These are phyloP conservation scores for Tiliqua scincoides DNA, from an alignment of 2,113 vertebrate species.

Conservation along the genomic window DNA sequence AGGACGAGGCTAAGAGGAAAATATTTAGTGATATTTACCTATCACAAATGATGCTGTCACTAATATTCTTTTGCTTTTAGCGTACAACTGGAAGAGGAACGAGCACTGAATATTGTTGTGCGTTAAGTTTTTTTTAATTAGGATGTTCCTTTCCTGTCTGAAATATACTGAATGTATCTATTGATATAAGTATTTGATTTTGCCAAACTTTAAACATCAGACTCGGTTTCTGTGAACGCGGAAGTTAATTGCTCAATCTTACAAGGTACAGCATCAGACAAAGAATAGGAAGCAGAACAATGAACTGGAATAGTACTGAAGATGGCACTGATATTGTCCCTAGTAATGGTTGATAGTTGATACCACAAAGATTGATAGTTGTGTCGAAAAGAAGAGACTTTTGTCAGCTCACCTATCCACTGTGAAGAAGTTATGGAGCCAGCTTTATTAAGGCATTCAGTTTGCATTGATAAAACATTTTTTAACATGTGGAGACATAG, in stretches of 20 bases:
- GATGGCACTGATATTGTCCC: not conserved
- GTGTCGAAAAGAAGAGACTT: not conserved
- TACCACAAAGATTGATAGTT: not conserved
- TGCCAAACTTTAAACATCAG: not conserved
- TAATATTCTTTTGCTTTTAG: not conserved
- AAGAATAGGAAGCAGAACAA: not conserved
- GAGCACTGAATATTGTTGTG: not conserved
- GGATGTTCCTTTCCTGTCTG: constrained; percentile 8
- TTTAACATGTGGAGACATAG: not conserved
- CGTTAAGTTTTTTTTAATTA: not conserved
- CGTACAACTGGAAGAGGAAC: not conserved
- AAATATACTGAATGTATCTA: not conserved
- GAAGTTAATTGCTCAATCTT: not conserved
- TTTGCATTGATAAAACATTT: not conserved
- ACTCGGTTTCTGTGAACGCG: not conserved
- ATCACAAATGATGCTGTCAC: constrained; percentile 17
- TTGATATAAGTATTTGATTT: not conserved
- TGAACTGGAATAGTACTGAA: not conserved
- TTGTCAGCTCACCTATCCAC: not conserved
- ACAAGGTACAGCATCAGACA: not conserved
- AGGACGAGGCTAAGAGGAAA: constrained; percentile 16
- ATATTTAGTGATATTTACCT: constrained; percentile 26
- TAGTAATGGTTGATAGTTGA: not conserved
- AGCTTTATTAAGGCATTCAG: too few relatives aligned
- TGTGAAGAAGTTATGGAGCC: not conserved